Conservation (phyloP, 2,113 vertebrate species). For the Forbesichthys papilliferus region DNA sequence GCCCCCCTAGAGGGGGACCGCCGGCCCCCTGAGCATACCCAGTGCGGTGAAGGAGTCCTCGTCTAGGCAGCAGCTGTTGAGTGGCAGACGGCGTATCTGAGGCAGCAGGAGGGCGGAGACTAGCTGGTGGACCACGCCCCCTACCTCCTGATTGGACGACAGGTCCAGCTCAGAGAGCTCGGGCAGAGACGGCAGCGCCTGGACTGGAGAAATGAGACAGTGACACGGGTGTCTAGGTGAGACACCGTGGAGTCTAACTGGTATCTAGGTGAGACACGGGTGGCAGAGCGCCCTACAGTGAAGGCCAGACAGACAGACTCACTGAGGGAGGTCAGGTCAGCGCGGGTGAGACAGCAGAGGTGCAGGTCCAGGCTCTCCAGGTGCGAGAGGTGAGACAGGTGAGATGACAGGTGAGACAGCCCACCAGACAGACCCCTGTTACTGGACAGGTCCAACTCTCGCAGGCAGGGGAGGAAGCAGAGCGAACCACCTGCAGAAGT, state of each 20-base stretch:
- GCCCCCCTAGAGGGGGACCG: not conserved
- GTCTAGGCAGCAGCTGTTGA: conserved; percentile 80
- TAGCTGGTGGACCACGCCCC: conserved; percentile 69
- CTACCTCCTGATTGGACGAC: conserved; percentile 83
- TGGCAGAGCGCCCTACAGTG: not conserved
- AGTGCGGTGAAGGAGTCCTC: conserved; percentile 78
- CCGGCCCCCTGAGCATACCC: conserved; percentile 60
- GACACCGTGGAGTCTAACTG: not conserved
- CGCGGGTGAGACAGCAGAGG: conserved; percentile 77
- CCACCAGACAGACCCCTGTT: conserved; percentile 81
- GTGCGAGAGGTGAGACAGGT: conserved; percentile 73
- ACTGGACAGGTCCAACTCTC: conserved; percentile 81
- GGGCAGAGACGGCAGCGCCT: conserved; percentile 82
- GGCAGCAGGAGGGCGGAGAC: conserved; percentile 81
- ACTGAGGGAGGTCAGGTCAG: conserved; percentile 78
- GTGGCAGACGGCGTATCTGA: conserved; percentile 73
- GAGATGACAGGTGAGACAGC: conserved; percentile 65
- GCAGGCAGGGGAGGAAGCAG: conserved; percentile 69
- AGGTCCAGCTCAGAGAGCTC: conserved; percentile 82
- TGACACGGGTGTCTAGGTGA: conserved; percentile 2
- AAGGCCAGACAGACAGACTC: conserved; percentile 37
- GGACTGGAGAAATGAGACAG: conserved; percentile 72
- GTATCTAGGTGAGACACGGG: too few relatives aligned
- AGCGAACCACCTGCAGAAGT: conserved; percentile 76
- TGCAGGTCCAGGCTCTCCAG: conserved; percentile 84